Percentiles rank a stretch among this genome's conserved stretches.
Conservation (phyloP, 2,888 invertebrate species). For the Chalcosyrphus nemorum region DNA sequence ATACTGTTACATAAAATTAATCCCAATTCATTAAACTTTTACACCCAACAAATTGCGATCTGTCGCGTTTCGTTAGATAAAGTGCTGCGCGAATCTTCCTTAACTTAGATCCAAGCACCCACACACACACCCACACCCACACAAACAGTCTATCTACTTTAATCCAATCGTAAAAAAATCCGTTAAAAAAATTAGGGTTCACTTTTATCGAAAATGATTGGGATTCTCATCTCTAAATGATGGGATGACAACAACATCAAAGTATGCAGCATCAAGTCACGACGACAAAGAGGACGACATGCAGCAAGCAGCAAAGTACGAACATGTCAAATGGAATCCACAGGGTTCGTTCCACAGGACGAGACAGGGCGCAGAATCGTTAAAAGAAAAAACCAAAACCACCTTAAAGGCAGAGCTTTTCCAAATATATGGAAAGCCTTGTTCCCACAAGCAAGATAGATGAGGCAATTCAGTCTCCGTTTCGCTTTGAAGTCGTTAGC, state of each 20-base stretch:
- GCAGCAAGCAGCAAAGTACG: slow-evolving; percentile 46
- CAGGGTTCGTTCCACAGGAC: slow-evolving; percentile 42
- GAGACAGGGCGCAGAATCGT: slow-evolving; percentile 34
- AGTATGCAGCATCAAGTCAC: slow-evolving; percentile 30
- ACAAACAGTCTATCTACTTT: no score
- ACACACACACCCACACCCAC: no score
- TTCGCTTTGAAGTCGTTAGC: slow-evolving; percentile 65
- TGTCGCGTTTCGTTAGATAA: slow-evolving; percentile 8
- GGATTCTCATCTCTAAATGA: slow-evolving; percentile 14
- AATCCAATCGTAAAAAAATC: slow-evolving; percentile 53
- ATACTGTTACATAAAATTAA: slow-evolving; percentile 61
- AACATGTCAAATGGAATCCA: slow-evolving; percentile 9
- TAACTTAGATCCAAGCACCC: not conserved
- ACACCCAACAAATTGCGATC: slow-evolving; percentile 44
- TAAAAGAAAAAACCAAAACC: not conserved
- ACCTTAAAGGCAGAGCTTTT: slow-evolving; percentile 46
- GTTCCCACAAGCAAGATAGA: slow-evolving; percentile 8
- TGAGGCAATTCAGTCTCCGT: slow-evolving; percentile 61
- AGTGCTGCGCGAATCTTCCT: not conserved
- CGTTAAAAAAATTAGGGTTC: slow-evolving; percentile 32
- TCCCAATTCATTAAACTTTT: slow-evolving; percentile 69
- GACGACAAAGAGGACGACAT: not conserved
- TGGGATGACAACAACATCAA: slow-evolving; percentile 11
- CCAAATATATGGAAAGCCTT: slow-evolving; percentile 21
- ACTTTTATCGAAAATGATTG: slow-evolving; percentile 53